Conservation (phyloP, 30 jellyfish, hydroid and myxozoan species). For the Phacellophora camtschatica region DNA sequence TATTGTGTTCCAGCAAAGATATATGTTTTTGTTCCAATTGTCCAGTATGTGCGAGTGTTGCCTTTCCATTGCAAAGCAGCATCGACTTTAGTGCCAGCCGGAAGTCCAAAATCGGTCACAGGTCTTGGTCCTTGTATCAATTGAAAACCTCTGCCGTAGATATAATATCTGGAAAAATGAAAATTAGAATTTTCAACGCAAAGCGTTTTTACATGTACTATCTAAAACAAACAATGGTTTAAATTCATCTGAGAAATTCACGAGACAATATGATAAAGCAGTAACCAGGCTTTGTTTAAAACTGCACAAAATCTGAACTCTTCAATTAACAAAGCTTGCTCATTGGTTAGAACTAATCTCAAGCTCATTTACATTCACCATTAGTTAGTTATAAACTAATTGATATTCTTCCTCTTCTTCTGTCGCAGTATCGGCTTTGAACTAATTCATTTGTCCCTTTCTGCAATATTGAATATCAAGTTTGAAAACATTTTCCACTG, state of each 20-base stretch:
- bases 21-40: conserved; percentile 23
- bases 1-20: conserved; percentile 66
- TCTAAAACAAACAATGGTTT: not conserved
- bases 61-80: conserved; percentile 90
- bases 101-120: conserved; percentile 69
- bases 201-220: not conserved
- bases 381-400: too few relatives aligned
- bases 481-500: too few relatives aligned
- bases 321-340: too few relatives aligned
- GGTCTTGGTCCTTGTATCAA: conserved; percentile 56
- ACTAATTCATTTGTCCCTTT: too few relatives aligned
- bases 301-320: too few relatives aligned
- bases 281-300: too few relatives aligned
- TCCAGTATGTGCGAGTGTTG: conserved; percentile 53
- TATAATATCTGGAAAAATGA: conserved; percentile 51
- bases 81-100: conserved; percentile 61
- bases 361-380: too few relatives aligned
- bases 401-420: too few relatives aligned
- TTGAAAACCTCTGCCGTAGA: not conserved
- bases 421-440: too few relatives aligned
- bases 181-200: not conserved
- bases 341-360: too few relatives aligned
- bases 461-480: too few relatives aligned
- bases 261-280: too few relatives aligned
- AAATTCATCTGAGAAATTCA: not conserved